A percentile compares a stretch with the other conserved stretches of the same genome.
phyloP scores from a whole-genome alignment of 2,113 vertebrate genomes.

The Myanophis thanlyinensis region DNA sequence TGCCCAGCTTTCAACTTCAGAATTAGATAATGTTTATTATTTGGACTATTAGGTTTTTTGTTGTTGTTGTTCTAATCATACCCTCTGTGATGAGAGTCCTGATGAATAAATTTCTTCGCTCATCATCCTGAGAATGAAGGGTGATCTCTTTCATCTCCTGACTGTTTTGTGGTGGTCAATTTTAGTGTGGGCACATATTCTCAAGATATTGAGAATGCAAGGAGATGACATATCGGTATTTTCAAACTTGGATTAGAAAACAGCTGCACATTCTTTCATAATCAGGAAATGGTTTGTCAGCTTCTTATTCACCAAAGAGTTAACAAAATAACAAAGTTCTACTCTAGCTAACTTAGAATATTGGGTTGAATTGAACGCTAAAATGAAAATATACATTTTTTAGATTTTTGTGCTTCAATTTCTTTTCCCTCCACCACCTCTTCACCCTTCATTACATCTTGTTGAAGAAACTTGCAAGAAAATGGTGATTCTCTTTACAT shows the following conservation, averaged over 20 bases:
- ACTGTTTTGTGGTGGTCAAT: not conserved
- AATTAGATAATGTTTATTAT: not conserved
- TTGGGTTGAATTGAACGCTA: not conserved
- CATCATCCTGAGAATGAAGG: not conserved
- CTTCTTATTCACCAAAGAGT: not conserved
- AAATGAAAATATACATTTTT: not conserved
- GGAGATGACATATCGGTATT: not conserved
- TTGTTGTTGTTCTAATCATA: not conserved
- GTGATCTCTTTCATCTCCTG: not conserved
- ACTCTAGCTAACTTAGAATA: not conserved
- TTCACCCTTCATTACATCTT: not conserved
- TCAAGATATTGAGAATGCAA: not conserved
- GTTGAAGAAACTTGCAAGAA: not conserved
- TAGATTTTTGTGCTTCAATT: not conserved
- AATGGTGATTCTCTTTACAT: not conserved
- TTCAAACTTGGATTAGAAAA: not conserved
- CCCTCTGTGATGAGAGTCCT: not conserved
- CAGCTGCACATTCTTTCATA: not conserved
- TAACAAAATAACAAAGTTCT: not conserved
- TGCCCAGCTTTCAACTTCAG: not conserved
- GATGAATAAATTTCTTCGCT: not conserved
- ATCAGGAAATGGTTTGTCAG: not conserved
- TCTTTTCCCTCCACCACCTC: not conserved
- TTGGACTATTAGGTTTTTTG: rapidly evolving
- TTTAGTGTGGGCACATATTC: not conserved